Conservation (phyloP, 2,113 vertebrate genomes). For the Mustelus asterias region DNA sequence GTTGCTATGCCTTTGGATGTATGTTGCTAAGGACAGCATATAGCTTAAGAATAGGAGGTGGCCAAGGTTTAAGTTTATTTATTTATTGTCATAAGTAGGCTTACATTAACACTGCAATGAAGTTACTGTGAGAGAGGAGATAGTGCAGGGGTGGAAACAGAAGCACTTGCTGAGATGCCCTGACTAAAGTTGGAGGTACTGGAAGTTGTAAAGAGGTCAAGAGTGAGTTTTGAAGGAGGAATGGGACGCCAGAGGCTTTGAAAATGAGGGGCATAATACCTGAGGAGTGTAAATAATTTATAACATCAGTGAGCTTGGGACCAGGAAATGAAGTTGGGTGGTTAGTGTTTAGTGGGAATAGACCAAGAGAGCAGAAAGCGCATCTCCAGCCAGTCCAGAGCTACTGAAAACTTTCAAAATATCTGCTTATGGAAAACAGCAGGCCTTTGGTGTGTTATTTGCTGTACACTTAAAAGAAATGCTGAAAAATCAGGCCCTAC, state of each 20-base stretch:
- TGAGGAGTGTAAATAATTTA: not conserved
- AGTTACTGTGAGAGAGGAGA: not conserved
- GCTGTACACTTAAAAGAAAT: not conserved
- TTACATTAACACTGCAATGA: too few species aligned
- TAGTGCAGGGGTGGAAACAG: not conserved
- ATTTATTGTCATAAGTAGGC: too few species aligned
- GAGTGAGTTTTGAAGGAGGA: not conserved
- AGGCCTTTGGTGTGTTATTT: not conserved
- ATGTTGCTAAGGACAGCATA: not conserved
- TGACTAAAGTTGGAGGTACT: not conserved
- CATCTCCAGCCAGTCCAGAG: not conserved
- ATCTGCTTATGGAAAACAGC: not conserved
- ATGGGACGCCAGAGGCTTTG: not conserved
- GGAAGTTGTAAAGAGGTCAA: not conserved
- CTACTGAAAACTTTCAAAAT: not conserved
- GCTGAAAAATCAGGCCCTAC: not conserved
- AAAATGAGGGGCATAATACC: not conserved
- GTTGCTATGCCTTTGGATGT: not conserved
- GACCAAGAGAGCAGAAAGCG: not conserved
- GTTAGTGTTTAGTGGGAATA: not conserved
- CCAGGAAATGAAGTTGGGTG: not conserved
- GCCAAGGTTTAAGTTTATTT: too few species aligned
- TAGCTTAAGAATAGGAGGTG: not conserved
- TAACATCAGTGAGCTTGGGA: not conserved
- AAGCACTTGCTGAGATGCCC: not conserved